These are phyloP conservation scores for Poecilia velifera DNA, from an alignment of 2,797 vertebrate species.

Conservation along the genomic window DNA sequence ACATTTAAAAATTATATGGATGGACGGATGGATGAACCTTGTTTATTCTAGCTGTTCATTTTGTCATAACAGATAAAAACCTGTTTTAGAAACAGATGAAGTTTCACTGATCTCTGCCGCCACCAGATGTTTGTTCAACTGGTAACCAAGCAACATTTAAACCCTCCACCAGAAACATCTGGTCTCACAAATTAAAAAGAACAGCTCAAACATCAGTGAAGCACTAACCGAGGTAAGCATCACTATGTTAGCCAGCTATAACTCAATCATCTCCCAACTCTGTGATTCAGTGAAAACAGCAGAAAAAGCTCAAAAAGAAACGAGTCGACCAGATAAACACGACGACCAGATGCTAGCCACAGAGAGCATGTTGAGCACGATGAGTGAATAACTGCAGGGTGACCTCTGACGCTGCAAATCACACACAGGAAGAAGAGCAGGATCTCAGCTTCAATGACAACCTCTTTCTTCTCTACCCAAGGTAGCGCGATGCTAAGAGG, in stretches of 20 bases:
- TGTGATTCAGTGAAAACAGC: conserved; percentile 7
- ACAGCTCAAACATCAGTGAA: background rate
- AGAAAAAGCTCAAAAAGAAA: conserved; percentile 20
- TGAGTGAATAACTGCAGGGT: conserved; percentile 22
- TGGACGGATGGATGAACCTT: background rate
- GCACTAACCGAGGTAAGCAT: background rate
- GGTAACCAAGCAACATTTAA: background rate
- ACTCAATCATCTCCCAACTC: too few species aligned
- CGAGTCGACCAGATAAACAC: conserved; percentile 36
- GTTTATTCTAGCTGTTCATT: background rate
- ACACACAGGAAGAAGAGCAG: conserved; percentile 33
- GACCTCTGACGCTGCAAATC: conserved; percentile 61
- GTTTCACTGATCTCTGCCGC: background rate
- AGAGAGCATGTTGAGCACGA: conserved; percentile 36
- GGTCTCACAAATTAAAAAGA: background rate
- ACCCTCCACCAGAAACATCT: background rate
- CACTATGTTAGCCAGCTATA: background rate
- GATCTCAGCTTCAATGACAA: conserved; percentile 36
- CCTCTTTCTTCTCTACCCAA: conserved; percentile 17
- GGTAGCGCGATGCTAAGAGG: background rate
- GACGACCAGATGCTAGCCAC: conserved; percentile 51
- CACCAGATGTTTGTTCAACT: background rate
- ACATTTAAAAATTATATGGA: background rate
- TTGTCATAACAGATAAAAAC: background rate
- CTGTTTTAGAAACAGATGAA: background rate